A percentile compares a stretch with the other conserved stretches of the same genome.
Evolutionary conservation across 2,797 vertebrate genomes (phyloP).

Genomic region (Cuculus canorus): DNA sequence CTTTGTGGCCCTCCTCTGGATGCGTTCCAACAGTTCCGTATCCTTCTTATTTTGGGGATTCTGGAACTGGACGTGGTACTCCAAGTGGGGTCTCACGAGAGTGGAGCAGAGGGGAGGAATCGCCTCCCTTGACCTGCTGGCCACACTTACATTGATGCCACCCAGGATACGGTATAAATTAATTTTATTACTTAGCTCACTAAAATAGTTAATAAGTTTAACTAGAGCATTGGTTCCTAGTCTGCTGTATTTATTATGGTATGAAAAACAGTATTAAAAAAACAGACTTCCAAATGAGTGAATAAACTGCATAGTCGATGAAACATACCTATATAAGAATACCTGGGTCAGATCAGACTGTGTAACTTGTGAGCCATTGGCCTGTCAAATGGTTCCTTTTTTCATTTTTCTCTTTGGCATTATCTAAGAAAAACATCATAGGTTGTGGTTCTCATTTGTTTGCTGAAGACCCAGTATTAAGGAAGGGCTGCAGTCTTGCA

Average conservation of each 20-base stretch:
- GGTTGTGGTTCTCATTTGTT: not conserved
- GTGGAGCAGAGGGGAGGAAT: too few relatives aligned
- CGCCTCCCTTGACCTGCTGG: too few relatives aligned
- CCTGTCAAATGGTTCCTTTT: not conserved
- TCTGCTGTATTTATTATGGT: not conserved
- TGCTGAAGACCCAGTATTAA: not conserved
- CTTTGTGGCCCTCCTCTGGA: too few relatives aligned
- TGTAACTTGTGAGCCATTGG: not conserved
- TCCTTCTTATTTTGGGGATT: too few relatives aligned
- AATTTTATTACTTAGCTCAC: not conserved
- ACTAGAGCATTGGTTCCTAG: not conserved
- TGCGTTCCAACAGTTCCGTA: too few relatives aligned
- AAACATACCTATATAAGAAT: not conserved
- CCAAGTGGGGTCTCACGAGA: too few relatives aligned
- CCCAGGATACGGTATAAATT: not conserved
- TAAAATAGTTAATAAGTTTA: not conserved
- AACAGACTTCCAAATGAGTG: not conserved
- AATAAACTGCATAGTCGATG: not conserved
- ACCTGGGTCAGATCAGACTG: not conserved
- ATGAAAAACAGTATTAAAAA: not conserved
- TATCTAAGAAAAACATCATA: not conserved
- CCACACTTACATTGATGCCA: too few relatives aligned
- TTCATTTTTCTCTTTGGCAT: not conserved
- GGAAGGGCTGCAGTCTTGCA: not conserved
- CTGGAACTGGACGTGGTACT: too few relatives aligned